Conservation (phyloP, 2,797 vertebrate genomes). For the Lagodon rhomboides region DNA sequence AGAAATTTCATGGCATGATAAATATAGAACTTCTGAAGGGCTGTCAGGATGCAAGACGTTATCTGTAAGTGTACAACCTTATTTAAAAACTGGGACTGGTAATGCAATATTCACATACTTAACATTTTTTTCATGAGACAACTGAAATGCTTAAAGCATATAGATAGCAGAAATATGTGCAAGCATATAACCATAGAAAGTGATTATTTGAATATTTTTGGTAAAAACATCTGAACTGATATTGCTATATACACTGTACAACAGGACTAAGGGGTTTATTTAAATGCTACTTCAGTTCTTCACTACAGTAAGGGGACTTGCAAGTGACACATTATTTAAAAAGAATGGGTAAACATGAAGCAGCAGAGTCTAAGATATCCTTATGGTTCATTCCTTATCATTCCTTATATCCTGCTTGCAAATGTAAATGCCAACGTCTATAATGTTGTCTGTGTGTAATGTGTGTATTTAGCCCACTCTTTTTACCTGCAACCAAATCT, state of each 20-base stretch:
- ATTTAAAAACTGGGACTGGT: slow-evolving; percentile 14
- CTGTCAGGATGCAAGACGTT: slow-evolving; percentile 31
- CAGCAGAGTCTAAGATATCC: background rate
- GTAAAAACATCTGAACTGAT: background rate
- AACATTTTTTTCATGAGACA: background rate
- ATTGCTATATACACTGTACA: background rate
- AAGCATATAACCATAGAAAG: background rate
- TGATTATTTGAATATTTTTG: background rate
- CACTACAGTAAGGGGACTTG: background rate
- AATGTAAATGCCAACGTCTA: background rate
- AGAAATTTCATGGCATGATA: slow-evolving; percentile 48
- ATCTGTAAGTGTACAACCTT: slow-evolving; percentile 25
- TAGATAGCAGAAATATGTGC: background rate
- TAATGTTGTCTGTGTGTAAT: no score
- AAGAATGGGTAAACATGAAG: background rate
- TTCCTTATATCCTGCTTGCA: background rate
- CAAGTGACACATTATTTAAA: background rate
- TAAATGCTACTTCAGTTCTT: background rate
- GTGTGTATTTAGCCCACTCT: no score
- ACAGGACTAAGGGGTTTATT: background rate
- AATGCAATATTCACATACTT: background rate
- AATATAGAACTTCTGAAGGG: slow-evolving; percentile 51
- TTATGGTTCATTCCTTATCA: no score
- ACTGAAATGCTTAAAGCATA: background rate
- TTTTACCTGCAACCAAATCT: no score